Evolutionary conservation across 2,797 vertebrate species (phyloP).

Genomic region (Poeciliopsis infans): DNA sequence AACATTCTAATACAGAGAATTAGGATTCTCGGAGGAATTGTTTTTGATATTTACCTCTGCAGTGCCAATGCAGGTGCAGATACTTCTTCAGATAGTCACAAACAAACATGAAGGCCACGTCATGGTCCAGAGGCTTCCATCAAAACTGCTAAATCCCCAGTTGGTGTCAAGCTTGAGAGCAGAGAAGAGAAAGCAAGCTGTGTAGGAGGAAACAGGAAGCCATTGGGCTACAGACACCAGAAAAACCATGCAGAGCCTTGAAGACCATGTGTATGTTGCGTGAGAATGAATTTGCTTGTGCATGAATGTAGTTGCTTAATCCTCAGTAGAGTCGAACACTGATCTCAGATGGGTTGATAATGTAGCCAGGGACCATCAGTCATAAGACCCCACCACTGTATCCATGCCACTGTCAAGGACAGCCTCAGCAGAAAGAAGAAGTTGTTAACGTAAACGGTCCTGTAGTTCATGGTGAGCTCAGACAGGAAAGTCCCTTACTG

Average conservation of each 20-base stretch:
- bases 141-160: conserved; percentile 60
- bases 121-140: conserved; percentile 49
- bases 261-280: conserved; percentile 58
- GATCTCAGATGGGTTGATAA: conserved; percentile 63
- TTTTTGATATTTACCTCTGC: neutral
- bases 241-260: conserved; percentile 63
- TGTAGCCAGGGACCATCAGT: conserved; percentile 57
- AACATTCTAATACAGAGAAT: conserved; percentile 27
- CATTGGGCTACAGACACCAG: conserved; percentile 46
- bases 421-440: conserved; percentile 58
- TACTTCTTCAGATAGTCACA: conserved; percentile 5
- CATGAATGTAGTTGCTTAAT: conserved; percentile 64
- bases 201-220: conserved; percentile 26
- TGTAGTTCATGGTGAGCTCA: conserved; percentile 25
- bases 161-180: conserved; percentile 29
- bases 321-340: conserved; percentile 39
- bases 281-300: conserved; percentile 46
- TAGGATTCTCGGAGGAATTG: conserved; percentile 18
- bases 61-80: conserved; percentile 6
- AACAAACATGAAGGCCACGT: conserved; percentile 15
- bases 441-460: conserved; percentile 41
- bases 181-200: conserved; percentile 29
- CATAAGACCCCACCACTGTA: conserved; percentile 44
- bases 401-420: conserved; percentile 71
- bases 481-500: conserved; percentile 51